These are phyloP conservation scores for Coleophora flavipennella DNA, from an alignment of 2,888 invertebrate species.

Conservation along the genomic window DNA sequence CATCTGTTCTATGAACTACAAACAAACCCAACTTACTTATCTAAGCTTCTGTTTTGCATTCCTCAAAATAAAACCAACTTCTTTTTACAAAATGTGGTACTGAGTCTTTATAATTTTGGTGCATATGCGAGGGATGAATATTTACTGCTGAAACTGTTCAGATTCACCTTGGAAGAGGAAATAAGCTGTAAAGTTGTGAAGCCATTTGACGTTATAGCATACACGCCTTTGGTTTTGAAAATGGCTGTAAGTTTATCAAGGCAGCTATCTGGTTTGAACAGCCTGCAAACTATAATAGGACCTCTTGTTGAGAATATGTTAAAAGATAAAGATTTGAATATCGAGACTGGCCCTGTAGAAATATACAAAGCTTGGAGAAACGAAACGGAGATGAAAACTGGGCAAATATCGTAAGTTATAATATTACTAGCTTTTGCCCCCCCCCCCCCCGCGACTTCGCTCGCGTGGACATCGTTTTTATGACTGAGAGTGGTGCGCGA, in stretches of 20 bases:
- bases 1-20: constrained; percentile 84
- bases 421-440: neutral
- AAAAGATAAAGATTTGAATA: constrained; percentile 75
- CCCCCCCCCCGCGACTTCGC: too few relatives aligned
- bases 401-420: constrained; percentile 76
- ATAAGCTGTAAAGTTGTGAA: constrained; percentile 80
- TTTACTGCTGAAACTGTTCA: constrained; percentile 78
- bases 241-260: constrained; percentile 83
- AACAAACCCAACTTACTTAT: constrained; percentile 81
- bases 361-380: constrained; percentile 86
- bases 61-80: constrained; percentile 81
- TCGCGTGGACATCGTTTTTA: too few relatives aligned
- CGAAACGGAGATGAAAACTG: constrained; percentile 81
- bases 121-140: constrained; percentile 84
- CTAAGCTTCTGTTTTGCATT: constrained; percentile 80
- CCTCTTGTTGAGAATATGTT: constrained; percentile 78
- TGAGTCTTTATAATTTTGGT: constrained; percentile 83
- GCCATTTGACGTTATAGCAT: constrained; percentile 80
- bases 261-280: constrained; percentile 77
- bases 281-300: constrained; percentile 78
- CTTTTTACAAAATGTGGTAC: constrained; percentile 81
- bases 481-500: too few relatives aligned
- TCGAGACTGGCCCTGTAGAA: constrained; percentile 84
- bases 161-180: constrained; percentile 82
- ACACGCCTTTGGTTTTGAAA: constrained; percentile 80